A percentile compares a stretch with the other conserved stretches of the same genome.
phyloP scores from a whole-genome alignment of 1,140 invertebrate species.

The Drosophila athabasca region DNA sequence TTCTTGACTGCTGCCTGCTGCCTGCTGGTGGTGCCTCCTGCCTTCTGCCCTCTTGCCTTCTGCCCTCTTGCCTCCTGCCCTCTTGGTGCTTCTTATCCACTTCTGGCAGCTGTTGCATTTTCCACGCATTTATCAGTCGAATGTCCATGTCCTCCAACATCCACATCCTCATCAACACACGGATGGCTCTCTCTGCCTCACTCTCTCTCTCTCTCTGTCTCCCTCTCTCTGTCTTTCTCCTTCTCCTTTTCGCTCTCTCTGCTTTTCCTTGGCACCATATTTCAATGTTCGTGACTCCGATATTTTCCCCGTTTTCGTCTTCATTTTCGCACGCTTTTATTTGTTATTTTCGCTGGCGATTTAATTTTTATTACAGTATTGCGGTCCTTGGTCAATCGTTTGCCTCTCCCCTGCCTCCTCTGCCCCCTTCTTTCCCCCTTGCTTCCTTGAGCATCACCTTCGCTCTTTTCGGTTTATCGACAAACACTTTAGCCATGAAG shows the following conservation, averaged over 20 bases:
- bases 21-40: constrained; percentile 11
- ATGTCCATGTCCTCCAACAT: constrained; percentile 53
- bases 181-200: constrained; percentile 18
- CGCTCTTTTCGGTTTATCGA: constrained; percentile 62
- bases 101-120: constrained; percentile 81
- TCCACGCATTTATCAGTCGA: constrained; percentile 79
- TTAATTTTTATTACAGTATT: constrained; percentile 77
- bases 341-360: constrained; percentile 70
- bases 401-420: constrained; percentile 21
- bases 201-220: constrained; percentile 15
- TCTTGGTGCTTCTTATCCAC: constrained; percentile 49
- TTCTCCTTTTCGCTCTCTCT: constrained; percentile 52
- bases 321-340: constrained; percentile 63
- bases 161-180: constrained; percentile 45
- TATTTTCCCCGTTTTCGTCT: constrained; percentile 67
- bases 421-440: neutral
- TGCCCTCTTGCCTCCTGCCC: neutral
- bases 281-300: constrained; percentile 80
- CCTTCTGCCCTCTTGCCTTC: constrained; percentile 23
- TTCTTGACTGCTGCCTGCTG: neutral
- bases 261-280: constrained; percentile 70
- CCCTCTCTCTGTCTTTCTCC: constrained; percentile 58
- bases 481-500: constrained; percentile 67
- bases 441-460: constrained; percentile 43
- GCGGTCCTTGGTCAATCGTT: constrained; percentile 67